Evolutionary conservation across 2,797 vertebrate genomes (phyloP).

Genomic region (Sebastiscus albofasciatus): DNA sequence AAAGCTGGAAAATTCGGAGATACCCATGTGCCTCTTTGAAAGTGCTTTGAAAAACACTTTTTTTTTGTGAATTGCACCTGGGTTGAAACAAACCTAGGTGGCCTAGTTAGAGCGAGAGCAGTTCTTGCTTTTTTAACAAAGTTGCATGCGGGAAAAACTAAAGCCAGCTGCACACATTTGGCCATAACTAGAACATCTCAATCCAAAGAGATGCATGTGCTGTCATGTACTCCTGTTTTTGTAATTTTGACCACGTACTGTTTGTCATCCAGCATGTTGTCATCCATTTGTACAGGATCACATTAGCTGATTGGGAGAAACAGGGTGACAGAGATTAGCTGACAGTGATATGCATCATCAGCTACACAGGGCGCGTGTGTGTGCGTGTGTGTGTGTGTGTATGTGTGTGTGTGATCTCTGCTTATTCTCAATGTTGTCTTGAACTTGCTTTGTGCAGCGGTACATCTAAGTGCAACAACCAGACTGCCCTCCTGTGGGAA

Average conservation of each 20-base stretch:
- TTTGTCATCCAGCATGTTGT: constrained; percentile 34
- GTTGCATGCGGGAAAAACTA: constrained; percentile 25
- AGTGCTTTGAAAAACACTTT: background rate
- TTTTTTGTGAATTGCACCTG: constrained; percentile 36
- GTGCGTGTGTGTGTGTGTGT: background rate
- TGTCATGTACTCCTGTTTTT: background rate
- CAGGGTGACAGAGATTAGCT: constrained; percentile 42
- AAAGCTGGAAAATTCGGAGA: constrained; percentile 2
- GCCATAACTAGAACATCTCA: background rate
- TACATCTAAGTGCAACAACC: constrained; percentile 34
- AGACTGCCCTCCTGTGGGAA: constrained; percentile 71
- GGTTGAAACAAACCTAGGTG: constrained; percentile 14
- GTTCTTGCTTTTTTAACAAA: background rate
- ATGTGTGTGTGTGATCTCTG: constrained; percentile 15
- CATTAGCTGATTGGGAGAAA: constrained; percentile 37
- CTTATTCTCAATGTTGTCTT: constrained; percentile 32
- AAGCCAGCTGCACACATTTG: constrained; percentile 20
- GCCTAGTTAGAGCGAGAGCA: constrained; percentile 40
- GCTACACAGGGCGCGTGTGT: constrained; percentile 19
- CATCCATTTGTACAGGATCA: constrained; percentile 52
- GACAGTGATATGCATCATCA: constrained; percentile 62
- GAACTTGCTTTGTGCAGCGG: constrained; percentile 21
- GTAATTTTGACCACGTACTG: constrained; percentile 23
- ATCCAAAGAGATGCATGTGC: background rate
- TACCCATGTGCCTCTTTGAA: constrained; percentile 7